Conservation (phyloP, 2,797 vertebrate species). For the Leptodactylus fallax region DNA sequence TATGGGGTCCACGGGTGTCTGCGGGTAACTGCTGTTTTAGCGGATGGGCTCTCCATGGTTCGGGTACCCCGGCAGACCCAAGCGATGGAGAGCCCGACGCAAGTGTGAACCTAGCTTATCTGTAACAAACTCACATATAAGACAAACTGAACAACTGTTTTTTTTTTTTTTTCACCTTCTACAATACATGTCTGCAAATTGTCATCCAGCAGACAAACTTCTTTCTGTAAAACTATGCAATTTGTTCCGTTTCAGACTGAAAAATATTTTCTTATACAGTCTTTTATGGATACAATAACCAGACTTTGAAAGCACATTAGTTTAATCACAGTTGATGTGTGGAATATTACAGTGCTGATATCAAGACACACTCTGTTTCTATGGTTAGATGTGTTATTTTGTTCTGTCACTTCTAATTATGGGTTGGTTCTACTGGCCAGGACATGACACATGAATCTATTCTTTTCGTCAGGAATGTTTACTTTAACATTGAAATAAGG, state of each 20-base stretch:
- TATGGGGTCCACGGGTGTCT: too few relatives aligned
- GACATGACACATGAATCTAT: constrained; percentile 40
- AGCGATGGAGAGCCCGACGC: too few relatives aligned
- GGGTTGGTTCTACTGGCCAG: constrained; percentile 37
- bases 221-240: constrained; percentile 21
- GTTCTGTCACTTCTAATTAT: constrained; percentile 61
- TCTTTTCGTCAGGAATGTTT: constrained; percentile 48
- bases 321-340: constrained; percentile 56
- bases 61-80: too few relatives aligned
- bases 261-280: constrained; percentile 34
- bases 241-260: constrained; percentile 20
- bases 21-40: too few relatives aligned
- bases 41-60: too few relatives aligned
- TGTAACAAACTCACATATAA: background rate
- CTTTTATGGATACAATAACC: constrained; percentile 51
- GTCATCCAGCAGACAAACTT: constrained; percentile 14
- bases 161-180: background rate
- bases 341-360: constrained; percentile 58
- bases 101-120: background rate
- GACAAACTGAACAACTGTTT: background rate
- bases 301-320: constrained; percentile 58
- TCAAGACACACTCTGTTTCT: constrained; percentile 44
- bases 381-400: constrained; percentile 60
- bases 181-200: background rate
- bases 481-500: constrained; percentile 52